Evolutionary conservation across 2,797 vertebrate species (phyloP), one percentile per base, ranked within the genome.

Genomic region (Xerus rutilus): DNA sequence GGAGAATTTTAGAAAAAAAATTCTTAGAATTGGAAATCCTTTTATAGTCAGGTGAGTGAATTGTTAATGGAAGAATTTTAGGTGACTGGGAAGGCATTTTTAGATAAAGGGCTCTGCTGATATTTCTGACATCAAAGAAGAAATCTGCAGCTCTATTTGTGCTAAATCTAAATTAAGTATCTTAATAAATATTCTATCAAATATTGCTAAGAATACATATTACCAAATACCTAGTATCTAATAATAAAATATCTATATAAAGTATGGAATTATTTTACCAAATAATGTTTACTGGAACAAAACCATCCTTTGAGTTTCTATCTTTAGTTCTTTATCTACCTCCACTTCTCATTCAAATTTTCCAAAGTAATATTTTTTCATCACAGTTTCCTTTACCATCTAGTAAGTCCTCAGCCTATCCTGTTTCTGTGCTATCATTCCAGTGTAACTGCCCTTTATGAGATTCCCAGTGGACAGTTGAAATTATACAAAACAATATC

Each of bases 1-100:
- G 47, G 14, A 3, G 54, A 77, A 76, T 70, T 86, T 93, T 65
- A 89, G 54, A n/a, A 78, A 21, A 59, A 91, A 91, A 89, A 64
- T 64, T 89, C 32, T 59, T 77, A 81, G 13, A 70, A 70, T 17
- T 52, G 15, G n/a, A 83, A 83, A 64, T 8, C 4, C 69, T 67
- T 89, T 95, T 47, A 65, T 59, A 82, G 32, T 45, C 20, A 86
- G 52, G 69, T 69, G 11, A 52, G 17, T 84, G 25, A 57, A 45
- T 74, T 79, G 8, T 62, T 91, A 86, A 7, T 69, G 49, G 4
- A 82, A 10, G 23, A 65, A 83, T 45, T 79, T 69, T 7, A 62
- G 76, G 2, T 30, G 86, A 1, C 13, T 2, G 54, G 20, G 12
- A 62, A 32, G 18, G 3, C 12, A 47, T 43, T 84, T 49, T 78